Percentiles rank a stretch among this genome's conserved stretches.
These are phyloP conservation scores for Drosophila robusta DNA, from an alignment of 2,888 invertebrate species.

Conservation along the genomic window DNA sequence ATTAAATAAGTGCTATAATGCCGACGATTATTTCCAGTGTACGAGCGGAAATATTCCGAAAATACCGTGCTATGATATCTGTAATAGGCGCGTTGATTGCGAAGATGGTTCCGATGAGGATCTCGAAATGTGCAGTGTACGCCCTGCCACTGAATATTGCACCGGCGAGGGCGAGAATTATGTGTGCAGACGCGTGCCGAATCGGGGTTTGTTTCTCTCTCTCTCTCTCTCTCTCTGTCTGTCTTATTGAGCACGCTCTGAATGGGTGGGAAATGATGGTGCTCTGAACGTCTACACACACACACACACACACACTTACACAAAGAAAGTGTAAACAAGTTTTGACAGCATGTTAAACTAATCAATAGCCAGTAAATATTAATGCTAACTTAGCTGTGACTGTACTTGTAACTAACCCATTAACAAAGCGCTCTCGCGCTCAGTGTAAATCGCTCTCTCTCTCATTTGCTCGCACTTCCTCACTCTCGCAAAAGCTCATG, in stretches of 20 bases:
- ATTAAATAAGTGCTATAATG: neutral
- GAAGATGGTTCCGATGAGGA: slow-evolving; percentile 88
- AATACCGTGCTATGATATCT: slow-evolving; percentile 86
- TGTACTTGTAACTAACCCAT: neutral
- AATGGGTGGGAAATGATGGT: neutral
- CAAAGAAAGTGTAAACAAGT: neutral
- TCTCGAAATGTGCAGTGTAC: slow-evolving; percentile 38
- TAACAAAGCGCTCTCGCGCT: neutral
- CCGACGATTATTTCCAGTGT: slow-evolving; percentile 10
- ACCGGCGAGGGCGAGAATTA: no score
- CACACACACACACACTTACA: neutral
- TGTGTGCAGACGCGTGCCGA: neutral
- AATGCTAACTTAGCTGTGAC: neutral
- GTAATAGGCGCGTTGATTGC: slow-evolving; percentile 87
- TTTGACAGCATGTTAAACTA: slow-evolving; percentile 1
- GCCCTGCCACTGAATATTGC: no score
- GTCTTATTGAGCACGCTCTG: slow-evolving; percentile 12
- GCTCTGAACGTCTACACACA: neutral
- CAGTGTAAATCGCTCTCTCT: neutral
- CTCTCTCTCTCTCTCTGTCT: neutral
- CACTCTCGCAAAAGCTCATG: neutral
- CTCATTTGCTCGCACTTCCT: neutral
- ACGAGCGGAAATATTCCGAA: slow-evolving; percentile 79
- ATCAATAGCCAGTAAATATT: slow-evolving; percentile 2
- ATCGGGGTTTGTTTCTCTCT: slow-evolving; percentile 28